phyloP scores from a whole-genome alignment of 2,113 vertebrate species.

The Butorides virescens region DNA sequence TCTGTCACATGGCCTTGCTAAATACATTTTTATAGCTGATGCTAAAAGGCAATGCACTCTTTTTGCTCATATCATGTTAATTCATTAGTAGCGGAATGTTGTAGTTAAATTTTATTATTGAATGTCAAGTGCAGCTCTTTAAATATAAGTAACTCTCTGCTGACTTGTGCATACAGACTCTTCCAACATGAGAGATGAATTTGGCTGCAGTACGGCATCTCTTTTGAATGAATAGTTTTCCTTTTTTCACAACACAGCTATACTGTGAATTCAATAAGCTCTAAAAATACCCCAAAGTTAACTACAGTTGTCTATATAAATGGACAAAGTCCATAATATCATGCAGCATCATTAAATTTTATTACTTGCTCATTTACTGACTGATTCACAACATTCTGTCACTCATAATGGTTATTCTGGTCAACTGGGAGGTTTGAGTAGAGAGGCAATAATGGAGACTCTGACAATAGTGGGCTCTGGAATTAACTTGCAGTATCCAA shows the following conservation, averaged over 20 bases:
- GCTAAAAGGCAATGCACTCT: background rate
- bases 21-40: constrained; percentile 15
- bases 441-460: background rate
- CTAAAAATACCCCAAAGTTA: constrained; percentile 32
- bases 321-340: background rate
- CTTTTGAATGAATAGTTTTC: background rate
- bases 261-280: background rate
- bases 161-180: background rate
- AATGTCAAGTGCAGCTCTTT: constrained; percentile 7
- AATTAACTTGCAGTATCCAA: background rate
- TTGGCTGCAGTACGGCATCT: constrained; percentile 3
- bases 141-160: background rate
- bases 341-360: background rate
- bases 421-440: background rate
- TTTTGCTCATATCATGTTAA: background rate
- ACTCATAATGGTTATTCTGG: background rate
- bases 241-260: background rate
- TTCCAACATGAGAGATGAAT: background rate
- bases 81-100: background rate
- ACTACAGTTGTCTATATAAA: background rate
- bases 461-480: background rate
- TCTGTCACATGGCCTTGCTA: background rate
- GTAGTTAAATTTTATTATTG: background rate
- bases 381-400: constrained; percentile 10
- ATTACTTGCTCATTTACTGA: constrained; percentile 3